A percentile compares a stretch with the other conserved stretches of the same genome.
Conservation (phyloP, 2,113 vertebrate species). For the Pachypanchax playfairii region DNA sequence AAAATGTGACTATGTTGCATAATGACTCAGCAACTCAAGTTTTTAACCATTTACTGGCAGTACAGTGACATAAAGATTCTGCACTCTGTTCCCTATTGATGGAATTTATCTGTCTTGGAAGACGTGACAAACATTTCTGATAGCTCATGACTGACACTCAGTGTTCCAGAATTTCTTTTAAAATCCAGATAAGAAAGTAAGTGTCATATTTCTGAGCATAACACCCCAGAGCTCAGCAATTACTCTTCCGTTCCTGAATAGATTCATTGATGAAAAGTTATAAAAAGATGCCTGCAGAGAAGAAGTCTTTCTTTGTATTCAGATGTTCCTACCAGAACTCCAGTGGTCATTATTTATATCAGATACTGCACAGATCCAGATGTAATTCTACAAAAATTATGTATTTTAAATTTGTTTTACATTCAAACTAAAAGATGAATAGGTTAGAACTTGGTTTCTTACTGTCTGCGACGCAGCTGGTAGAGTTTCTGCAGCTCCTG, state of each 20-base stretch:
- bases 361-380: neutral
- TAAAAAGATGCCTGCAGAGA: constrained; percentile 43
- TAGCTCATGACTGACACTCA: constrained; percentile 16
- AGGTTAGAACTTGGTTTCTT: constrained; percentile 66
- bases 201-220: constrained; percentile 41
- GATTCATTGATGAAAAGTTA: constrained; percentile 59
- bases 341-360: constrained; percentile 16
- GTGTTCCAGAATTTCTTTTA: constrained; percentile 25
- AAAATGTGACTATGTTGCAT: neutral
- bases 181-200: constrained; percentile 18
- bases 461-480: constrained; percentile 92
- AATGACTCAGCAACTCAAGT: neutral
- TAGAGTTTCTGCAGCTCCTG: constrained; percentile 93
- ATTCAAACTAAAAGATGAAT: neutral
- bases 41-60: neutral
- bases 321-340: constrained; percentile 22
- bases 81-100: neutral
- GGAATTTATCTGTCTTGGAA: neutral
- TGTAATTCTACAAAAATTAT: neutral
- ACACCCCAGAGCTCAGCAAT: constrained; percentile 48
- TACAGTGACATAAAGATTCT: constrained; percentile 1
- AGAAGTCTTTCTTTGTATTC: constrained; percentile 55
- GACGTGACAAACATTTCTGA: constrained; percentile 5
- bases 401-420: neutral
- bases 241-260: constrained; percentile 58